Evolutionary conservation across 1,140 invertebrate genomes (phyloP).

Genomic region (Trissolcus basalis): DNA sequence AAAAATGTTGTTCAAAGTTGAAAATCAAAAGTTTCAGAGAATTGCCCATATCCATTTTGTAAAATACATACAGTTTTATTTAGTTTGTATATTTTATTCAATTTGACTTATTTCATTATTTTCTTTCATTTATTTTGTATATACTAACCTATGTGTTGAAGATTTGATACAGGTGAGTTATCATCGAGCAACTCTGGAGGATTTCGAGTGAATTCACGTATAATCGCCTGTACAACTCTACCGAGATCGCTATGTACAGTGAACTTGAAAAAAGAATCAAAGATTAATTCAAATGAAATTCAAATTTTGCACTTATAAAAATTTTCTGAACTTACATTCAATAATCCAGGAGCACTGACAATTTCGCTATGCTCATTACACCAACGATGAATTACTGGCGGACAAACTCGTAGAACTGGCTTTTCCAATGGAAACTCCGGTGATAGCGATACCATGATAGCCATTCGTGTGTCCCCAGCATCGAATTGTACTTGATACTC

Average conservation of each 20-base stretch:
- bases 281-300: background rate
- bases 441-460: slow-evolving; percentile 79
- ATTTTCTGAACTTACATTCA: slow-evolving; percentile 78
- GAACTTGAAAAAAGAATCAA: slow-evolving; percentile 74
- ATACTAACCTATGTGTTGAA: slow-evolving; percentile 70
- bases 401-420: slow-evolving; percentile 82
- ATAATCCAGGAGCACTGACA: slow-evolving; percentile 81
- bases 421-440: slow-evolving; percentile 85
- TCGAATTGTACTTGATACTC: slow-evolving; percentile 84
- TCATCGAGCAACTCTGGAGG: slow-evolving; percentile 77
- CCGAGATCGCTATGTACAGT: slow-evolving; percentile 86
- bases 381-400: slow-evolving; percentile 82
- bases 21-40: no score
- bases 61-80: no score
- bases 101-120: no score
- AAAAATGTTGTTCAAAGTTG: no score
- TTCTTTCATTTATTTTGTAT: no score
- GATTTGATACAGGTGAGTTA: slow-evolving; percentile 67
- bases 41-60: no score
- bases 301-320: slow-evolving; percentile 1
- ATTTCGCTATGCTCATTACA: slow-evolving; percentile 81
- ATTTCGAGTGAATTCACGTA: slow-evolving; percentile 84
- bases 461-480: slow-evolving; percentile 79
- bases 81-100: no score
- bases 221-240: slow-evolving; percentile 85